Evolutionary conservation across 1,140 invertebrate genomes (phyloP).

Genomic region (Drepana arcuata): DNA sequence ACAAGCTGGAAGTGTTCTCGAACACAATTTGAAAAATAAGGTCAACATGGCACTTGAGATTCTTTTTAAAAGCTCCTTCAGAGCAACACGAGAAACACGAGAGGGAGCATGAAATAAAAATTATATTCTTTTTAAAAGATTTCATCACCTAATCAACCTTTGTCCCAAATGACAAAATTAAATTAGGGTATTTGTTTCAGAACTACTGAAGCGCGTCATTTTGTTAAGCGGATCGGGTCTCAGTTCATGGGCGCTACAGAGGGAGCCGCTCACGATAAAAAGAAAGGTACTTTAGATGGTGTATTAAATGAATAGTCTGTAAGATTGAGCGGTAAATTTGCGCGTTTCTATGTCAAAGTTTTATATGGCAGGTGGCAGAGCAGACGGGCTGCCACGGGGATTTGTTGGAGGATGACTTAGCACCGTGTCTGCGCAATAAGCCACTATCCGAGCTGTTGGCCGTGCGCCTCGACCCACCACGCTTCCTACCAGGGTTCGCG

Average conservation of each 20-base stretch:
- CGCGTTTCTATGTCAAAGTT: too few species aligned
- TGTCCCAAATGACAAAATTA: constrained; percentile 45
- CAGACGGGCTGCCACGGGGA: constrained; percentile 85
- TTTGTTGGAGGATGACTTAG: constrained; percentile 83
- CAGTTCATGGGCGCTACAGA: constrained; percentile 94
- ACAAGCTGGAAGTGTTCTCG: constrained; percentile 22
- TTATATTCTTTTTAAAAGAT: constrained; percentile 22
- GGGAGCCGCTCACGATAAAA: constrained; percentile 87
- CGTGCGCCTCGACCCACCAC: constrained; percentile 81
- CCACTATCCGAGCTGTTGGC: constrained; percentile 80
- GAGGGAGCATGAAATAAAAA: constrained; percentile 16
- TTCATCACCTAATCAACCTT: constrained; percentile 27
- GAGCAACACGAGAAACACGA: constrained; percentile 8
- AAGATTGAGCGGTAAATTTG: too few species aligned
- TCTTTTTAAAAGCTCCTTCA: constrained; percentile 7
- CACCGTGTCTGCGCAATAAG: constrained; percentile 85
- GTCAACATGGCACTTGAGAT: constrained; percentile 13
- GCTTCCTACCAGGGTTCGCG: constrained; percentile 89
- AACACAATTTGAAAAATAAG: constrained; percentile 27
- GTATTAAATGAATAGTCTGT: constrained; percentile 26
- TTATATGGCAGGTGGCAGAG: constrained; percentile 77
- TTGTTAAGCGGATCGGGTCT: constrained; percentile 95
- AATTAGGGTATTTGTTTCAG: constrained; percentile 74
- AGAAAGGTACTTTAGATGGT: constrained; percentile 71
- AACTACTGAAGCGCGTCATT: constrained; percentile 91